Percentiles rank a stretch among this genome's conserved stretches.
Evolutionary conservation across 2,113 vertebrate species (phyloP).

Genomic region (Tor tambroides): DNA sequence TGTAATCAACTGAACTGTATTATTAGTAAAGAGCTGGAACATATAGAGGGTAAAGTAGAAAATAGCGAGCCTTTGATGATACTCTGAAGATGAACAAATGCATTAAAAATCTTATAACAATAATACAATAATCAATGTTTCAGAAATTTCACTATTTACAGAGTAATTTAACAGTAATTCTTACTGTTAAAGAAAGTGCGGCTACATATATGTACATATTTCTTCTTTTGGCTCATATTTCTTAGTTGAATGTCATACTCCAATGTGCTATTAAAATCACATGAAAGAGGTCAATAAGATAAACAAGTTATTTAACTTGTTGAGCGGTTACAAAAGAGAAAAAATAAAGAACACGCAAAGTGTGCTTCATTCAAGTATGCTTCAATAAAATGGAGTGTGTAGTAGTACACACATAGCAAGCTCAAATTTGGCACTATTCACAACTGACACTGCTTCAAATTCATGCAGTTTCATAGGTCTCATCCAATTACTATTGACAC

Average conservation of each 20-base stretch:
- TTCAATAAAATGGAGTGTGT: not conserved
- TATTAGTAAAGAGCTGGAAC: not conserved
- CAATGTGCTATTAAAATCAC: not conserved
- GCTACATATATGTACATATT: not conserved
- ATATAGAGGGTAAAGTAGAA: not conserved
- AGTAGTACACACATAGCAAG: not conserved
- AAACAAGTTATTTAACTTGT: conserved; percentile 14
- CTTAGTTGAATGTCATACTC: not conserved
- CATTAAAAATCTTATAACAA: not conserved
- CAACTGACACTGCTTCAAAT: conserved; percentile 12
- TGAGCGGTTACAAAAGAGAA: not conserved
- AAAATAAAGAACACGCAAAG: too few species aligned
- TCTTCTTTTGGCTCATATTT: not conserved
- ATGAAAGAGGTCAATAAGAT: conserved; percentile 6
- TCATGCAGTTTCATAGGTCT: not conserved
- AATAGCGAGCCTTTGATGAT: not conserved
- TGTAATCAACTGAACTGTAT: not conserved
- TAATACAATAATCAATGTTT: not conserved
- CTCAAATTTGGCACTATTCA: not conserved
- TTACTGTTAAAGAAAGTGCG: not conserved
- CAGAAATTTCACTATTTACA: not conserved
- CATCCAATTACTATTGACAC: not conserved
- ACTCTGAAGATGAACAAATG: not conserved
- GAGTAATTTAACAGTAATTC: not conserved
- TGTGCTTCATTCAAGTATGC: not conserved